These are phyloP conservation scores for Plagodis pulveraria DNA, from an alignment of 2,888 invertebrate species.

Conservation along the genomic window DNA sequence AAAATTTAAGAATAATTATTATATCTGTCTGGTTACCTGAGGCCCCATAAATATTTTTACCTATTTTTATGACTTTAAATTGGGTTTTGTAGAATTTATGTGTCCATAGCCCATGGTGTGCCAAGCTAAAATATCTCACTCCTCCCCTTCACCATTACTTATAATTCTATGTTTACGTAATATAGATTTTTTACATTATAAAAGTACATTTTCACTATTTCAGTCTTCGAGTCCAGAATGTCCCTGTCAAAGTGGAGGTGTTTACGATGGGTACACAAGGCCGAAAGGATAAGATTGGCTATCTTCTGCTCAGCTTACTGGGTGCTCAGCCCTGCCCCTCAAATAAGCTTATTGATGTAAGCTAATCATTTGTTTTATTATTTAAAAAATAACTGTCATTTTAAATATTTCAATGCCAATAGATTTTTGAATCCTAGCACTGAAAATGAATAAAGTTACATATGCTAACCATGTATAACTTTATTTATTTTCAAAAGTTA, in stretches of 20 bases:
- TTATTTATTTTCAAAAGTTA: too few species aligned
- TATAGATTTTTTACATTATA: neutral
- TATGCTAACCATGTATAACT: too few species aligned
- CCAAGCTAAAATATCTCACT: neutral
- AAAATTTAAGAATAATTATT: too few species aligned
- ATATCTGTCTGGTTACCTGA: too few species aligned
- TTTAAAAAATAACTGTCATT: neutral
- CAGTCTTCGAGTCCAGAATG: slow-evolving; percentile 89
- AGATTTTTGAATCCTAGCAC: too few species aligned
- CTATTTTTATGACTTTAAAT: too few species aligned
- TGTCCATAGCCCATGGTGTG: neutral
- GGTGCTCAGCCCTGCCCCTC: slow-evolving; percentile 88
- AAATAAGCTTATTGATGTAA: slow-evolving; percentile 74
- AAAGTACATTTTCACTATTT: slow-evolving; percentile 36
- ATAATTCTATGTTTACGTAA: too few species aligned
- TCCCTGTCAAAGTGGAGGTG: slow-evolving; percentile 90
- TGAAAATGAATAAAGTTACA: too few species aligned
- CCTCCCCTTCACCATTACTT: too few species aligned
- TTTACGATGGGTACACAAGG: slow-evolving; percentile 82
- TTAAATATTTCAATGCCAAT: neutral
- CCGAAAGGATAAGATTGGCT: slow-evolving; percentile 88
- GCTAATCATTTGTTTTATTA: neutral
- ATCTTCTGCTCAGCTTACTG: slow-evolving; percentile 87
- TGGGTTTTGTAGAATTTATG: too few species aligned
- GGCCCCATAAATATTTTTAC: too few species aligned